Evolutionary conservation across 2,797 vertebrate genomes (phyloP).

Genomic region (Enteromius unitaeniatus): DNA sequence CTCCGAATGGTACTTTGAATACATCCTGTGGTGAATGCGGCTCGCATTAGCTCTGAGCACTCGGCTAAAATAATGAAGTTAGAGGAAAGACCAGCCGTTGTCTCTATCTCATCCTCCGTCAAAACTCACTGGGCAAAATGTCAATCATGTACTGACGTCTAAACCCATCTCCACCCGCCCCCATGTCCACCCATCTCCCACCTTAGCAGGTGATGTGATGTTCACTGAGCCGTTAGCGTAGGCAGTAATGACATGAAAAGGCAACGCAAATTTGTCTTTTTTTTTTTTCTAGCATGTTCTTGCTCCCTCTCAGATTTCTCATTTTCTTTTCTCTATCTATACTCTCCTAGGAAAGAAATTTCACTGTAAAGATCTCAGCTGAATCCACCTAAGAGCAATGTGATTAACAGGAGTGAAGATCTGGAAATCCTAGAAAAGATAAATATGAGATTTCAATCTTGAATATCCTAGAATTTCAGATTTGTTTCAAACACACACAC

Average conservation of each 20-base stretch:
- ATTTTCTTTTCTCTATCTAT: neutral
- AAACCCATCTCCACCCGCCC: constrained; percentile 55
- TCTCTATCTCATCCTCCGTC: constrained; percentile 36
- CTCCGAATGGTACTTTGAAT: constrained; percentile 30
- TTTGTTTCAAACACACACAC: neutral
- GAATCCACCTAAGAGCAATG: neutral
- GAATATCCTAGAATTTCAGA: neutral
- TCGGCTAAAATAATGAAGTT: constrained; percentile 69
- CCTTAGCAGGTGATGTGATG: constrained; percentile 24
- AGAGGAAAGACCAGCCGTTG: constrained; percentile 67
- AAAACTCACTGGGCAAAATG: constrained; percentile 54
- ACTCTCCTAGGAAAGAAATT: neutral
- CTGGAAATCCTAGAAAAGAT: neutral
- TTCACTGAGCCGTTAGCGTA: constrained; percentile 10
- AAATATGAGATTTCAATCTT: neutral
- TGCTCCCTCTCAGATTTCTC: neutral
- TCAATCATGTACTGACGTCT: constrained; percentile 71
- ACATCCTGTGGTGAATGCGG: constrained; percentile 31
- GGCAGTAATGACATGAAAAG: constrained; percentile 9
- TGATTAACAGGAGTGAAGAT: neutral
- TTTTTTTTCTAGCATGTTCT: neutral
- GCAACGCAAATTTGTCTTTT: neutral
- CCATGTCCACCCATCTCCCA: constrained; percentile 32
- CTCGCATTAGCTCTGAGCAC: constrained; percentile 54
- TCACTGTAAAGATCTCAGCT: neutral